Base-by-base conservation (phyloP, 1,140 invertebrate genomes). In the Zelostemma sp. region DNA sequence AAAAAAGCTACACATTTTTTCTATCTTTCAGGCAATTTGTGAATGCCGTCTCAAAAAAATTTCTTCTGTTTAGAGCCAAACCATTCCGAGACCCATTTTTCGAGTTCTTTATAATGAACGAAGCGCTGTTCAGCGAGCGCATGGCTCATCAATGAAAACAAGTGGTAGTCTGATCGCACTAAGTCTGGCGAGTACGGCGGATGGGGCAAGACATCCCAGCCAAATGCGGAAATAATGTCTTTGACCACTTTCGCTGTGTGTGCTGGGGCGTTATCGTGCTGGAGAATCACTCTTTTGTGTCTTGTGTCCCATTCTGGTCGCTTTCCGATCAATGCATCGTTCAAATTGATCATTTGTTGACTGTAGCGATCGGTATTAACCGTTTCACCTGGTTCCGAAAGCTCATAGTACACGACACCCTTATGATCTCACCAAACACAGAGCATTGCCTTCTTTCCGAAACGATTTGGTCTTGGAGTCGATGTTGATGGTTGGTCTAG, bases 361-460 rank as follows among this genome's bases (percentile, higher is more conserved):
- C 17, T 14, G 41, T 47, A 56, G 53, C 65, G 62, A 51, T 65
- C 5, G 1, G 45, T n/a, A 21, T 19, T 47, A 47, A 21, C 18
- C 11, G 57, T 68, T 74, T 74, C 40, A 57, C 47, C 38, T 11
- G 64, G 60, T 71, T 73, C 59, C 15, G 70, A 50, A 15, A 74
- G 62, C 56, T 76, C 70, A 62, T 73, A 66, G 61, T 75, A 73
- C 16, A 74, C 33, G n/a, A 68, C 60, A 67, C 74, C 63, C 15
- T 64, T 58, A 59, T 69, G 61, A 46, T 70, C 63, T 57, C 61
- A 68, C 54, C 68, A 69, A 58, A 74, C 53, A 51, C 62, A 73
- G 15, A 73, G 66, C 54, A 74, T 68, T 16, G 64, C 28, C 62
- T 74, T 76, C 35, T 47, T 43, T 2, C 48, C 54, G 33, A 57